Percentiles rank a stretch among this genome's conserved stretches.
Evolutionary conservation across 2,797 vertebrate species (phyloP).

Genomic region (Enoplosus armatus): DNA sequence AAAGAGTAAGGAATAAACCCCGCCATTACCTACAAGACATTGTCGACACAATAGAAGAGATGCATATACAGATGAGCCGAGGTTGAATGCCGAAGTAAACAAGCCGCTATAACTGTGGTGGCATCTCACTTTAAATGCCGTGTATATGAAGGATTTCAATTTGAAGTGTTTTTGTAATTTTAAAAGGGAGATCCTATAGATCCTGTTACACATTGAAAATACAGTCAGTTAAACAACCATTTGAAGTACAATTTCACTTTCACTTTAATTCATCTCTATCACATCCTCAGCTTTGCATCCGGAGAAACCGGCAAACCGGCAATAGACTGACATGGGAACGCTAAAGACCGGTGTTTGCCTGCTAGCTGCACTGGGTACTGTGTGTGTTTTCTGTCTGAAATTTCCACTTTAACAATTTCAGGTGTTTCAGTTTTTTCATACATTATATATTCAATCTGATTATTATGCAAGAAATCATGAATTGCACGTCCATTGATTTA

Average conservation of each 20-base stretch:
- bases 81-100: background rate
- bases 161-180: background rate
- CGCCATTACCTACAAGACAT: too few relatives aligned
- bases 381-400: background rate
- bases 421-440: too few relatives aligned
- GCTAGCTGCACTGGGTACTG: background rate
- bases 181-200: background rate
- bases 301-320: too few relatives aligned
- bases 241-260: background rate
- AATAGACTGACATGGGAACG: background rate
- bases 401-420: too few relatives aligned
- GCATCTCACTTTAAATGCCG: background rate
- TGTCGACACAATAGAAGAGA: background rate
- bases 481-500: background rate
- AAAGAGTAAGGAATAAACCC: background rate
- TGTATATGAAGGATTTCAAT: background rate
- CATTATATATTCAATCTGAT: background rate
- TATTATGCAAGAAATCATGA: background rate
- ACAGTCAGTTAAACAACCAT: background rate
- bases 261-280: background rate
- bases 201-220: background rate
- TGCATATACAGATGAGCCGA: background rate
- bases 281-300: background rate
- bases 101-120: background rate
- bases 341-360: background rate